phyloP scores from a whole-genome alignment of 1,140 invertebrate genomes.

The Papilio polytes region DNA sequence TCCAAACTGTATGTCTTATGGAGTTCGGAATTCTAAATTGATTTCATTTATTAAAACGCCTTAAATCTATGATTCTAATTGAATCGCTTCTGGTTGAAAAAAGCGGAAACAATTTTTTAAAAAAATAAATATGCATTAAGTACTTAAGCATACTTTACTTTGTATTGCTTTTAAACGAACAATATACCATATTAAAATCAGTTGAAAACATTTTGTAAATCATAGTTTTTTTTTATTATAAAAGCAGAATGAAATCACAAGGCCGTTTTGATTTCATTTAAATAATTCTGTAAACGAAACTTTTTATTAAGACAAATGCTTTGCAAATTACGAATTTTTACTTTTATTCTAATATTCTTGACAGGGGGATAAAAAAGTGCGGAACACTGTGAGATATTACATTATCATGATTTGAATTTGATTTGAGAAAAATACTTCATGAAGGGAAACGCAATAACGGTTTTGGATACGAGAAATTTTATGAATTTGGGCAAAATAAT shows the following conservation, averaged over 20 bases:
- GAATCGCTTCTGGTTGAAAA: not conserved
- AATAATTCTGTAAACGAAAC: not conserved
- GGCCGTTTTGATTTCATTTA: not conserved
- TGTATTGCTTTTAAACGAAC: not conserved
- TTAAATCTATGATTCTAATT: not conserved
- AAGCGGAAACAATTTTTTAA: not conserved
- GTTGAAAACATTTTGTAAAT: not conserved
- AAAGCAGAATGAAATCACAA: not conserved
- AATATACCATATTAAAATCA: not conserved
- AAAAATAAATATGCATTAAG: not conserved
- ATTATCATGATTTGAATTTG: slow-evolving; percentile 8
- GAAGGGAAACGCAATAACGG: not conserved
- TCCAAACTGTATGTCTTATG: not conserved
- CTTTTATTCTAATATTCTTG: slow-evolving; percentile 1
- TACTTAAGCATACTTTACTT: too few species aligned
- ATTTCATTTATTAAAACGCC: too few species aligned
- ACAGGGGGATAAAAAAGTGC: not conserved
- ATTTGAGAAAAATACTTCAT: not conserved
- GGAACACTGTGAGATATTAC: not conserved
- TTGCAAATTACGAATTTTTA: not conserved
- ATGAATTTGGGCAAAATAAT: not conserved
- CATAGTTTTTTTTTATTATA: not conserved
- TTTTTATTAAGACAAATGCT: slow-evolving; percentile 8
- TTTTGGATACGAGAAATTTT: not conserved
- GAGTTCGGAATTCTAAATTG: not conserved